Conservation (phyloP, 2,797 vertebrate genomes). For the Labroides dimidiatus region DNA sequence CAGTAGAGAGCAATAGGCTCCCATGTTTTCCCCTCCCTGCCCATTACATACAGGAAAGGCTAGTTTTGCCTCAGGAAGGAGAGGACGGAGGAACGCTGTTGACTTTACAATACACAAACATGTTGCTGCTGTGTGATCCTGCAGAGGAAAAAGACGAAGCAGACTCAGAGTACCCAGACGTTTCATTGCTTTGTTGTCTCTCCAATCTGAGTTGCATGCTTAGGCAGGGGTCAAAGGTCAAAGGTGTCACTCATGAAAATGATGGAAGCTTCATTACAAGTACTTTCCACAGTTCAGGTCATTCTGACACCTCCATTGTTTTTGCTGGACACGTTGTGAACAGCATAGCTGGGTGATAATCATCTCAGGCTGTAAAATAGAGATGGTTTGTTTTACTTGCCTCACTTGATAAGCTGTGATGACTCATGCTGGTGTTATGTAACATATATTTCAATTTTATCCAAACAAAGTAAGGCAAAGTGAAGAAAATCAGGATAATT, state of each 20-base stretch:
- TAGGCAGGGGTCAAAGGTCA: conserved; percentile 42
- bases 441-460: background rate
- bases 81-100: conserved; percentile 44
- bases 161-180: conserved; percentile 11
- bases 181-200: conserved; percentile 29
- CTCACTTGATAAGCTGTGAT: background rate
- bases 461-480: background rate
- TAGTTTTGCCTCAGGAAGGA: conserved; percentile 60
- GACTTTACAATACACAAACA: conserved; percentile 61
- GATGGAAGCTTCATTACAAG: conserved; percentile 27
- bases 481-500: too few relatives aligned
- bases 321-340: conserved; percentile 9
- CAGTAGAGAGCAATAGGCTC: conserved; percentile 27
- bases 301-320: conserved; percentile 15
- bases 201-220: conserved; percentile 9
- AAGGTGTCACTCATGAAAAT: conserved; percentile 11
- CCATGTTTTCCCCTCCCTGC: conserved; percentile 31
- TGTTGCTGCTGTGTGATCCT: conserved; percentile 42
- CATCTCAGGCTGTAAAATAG: background rate
- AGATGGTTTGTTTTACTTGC: conserved; percentile 9
- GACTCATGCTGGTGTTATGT: background rate
- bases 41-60: conserved; percentile 64
- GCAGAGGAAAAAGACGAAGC: background rate
- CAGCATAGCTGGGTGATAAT: background rate
- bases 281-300: conserved; percentile 28